A percentile compares a stretch with the other conserved stretches of the same genome.
Evolutionary conservation across 1,140 invertebrate genomes (phyloP).

Genomic region (Arctopsyche grandis): DNA sequence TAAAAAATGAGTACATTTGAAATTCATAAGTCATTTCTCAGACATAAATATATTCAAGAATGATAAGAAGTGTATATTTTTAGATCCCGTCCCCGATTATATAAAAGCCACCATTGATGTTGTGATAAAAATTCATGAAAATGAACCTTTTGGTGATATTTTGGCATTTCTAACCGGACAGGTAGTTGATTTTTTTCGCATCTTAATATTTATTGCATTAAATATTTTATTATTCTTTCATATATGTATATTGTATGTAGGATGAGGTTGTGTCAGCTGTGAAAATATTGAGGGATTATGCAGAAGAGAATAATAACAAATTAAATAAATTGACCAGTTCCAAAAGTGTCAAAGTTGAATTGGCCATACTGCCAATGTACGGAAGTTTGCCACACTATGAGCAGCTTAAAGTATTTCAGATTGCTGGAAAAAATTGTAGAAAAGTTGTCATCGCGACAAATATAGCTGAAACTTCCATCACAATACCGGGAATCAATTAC

Average conservation of each 20-base stretch:
- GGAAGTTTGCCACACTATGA: constrained; percentile 86
- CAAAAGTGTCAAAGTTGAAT: constrained; percentile 64
- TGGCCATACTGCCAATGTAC: constrained; percentile 92
- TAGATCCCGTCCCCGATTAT: constrained; percentile 91
- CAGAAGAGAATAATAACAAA: constrained; percentile 67
- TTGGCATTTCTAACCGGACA: constrained; percentile 94
- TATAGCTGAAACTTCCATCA: constrained; percentile 97
- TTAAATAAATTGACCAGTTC: constrained; percentile 58
- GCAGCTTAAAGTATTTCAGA: constrained; percentile 80
- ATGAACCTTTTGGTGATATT: constrained; percentile 86
- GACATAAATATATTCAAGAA: not conserved
- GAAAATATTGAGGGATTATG: constrained; percentile 74
- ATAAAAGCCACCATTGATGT: constrained; percentile 88
- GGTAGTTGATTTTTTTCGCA: too few species aligned
- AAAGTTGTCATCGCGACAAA: constrained; percentile 97
- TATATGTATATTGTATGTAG: constrained; percentile 58
- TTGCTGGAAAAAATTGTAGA: constrained; percentile 63
- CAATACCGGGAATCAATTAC: constrained; percentile 90
- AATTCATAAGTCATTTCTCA: too few species aligned
- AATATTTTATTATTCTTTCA: not conserved
- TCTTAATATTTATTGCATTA: not conserved
- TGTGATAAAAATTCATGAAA: constrained; percentile 88
- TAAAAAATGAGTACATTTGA: not conserved
- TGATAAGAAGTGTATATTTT: constrained; percentile 48
- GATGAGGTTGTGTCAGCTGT: constrained; percentile 88